A percentile compares a stretch with the other conserved stretches of the same genome.
These are phyloP conservation scores for Piprites chloris DNA, from an alignment of 2,113 vertebrate genomes.

Conservation along the genomic window DNA sequence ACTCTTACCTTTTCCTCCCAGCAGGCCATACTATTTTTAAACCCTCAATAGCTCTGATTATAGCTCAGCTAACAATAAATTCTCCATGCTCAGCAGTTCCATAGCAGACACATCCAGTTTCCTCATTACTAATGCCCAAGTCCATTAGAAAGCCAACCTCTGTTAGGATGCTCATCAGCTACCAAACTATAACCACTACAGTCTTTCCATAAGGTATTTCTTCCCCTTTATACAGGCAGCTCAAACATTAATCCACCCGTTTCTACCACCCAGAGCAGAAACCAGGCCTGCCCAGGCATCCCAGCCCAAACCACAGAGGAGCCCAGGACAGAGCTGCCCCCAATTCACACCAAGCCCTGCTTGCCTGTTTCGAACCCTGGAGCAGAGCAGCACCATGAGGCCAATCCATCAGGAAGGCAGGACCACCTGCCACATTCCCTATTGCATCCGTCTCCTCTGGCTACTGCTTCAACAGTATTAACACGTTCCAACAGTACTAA, in stretches of 20 bases:
- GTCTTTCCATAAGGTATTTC: not conserved
- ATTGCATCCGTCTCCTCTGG: not conserved
- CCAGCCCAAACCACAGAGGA: not conserved
- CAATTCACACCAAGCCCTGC: not conserved
- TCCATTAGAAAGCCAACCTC: not conserved
- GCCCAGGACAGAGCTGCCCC: not conserved
- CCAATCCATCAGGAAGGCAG: not conserved
- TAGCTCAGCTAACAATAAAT: slow-evolving; percentile 54
- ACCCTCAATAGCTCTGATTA: slow-evolving; percentile 24
- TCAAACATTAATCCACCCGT: accelerated
- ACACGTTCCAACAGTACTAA: not conserved
- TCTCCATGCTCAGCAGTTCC: slow-evolving; percentile 15
- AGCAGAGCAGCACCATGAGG: not conserved
- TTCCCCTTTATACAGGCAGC: not conserved
- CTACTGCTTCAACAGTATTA: not conserved
- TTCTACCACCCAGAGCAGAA: not conserved
- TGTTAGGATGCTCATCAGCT: not conserved
- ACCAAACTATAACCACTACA: not conserved
- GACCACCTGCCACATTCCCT: accelerated
- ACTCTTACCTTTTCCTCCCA: slow-evolving; percentile 24
- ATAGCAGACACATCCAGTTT: not conserved
- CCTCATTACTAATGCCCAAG: not conserved
- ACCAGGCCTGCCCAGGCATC: not conserved
- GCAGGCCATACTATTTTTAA: slow-evolving; percentile 64
- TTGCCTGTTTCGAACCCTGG: not conserved